phyloP scores from a whole-genome alignment of 2,888 invertebrate species.

The Choreutis nemorana region DNA sequence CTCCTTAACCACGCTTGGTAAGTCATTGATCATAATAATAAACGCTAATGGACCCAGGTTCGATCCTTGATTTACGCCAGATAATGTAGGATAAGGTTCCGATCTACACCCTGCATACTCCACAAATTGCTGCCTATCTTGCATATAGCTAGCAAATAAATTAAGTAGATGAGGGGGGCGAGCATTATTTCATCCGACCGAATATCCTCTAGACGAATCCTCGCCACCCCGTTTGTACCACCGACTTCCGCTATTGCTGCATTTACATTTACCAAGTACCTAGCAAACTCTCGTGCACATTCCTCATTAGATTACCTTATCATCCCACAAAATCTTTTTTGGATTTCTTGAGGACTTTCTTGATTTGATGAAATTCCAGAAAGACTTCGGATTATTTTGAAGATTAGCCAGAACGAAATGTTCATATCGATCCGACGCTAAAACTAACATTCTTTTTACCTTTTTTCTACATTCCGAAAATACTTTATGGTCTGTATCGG shows the following conservation, averaged over 20 bases:
- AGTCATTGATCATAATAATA: slow-evolving; percentile 7
- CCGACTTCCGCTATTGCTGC: background rate
- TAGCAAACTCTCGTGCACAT: slow-evolving; percentile 2
- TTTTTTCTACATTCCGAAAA: too few relatives aligned
- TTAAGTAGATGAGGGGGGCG: background rate
- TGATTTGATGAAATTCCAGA: too few relatives aligned
- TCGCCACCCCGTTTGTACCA: background rate
- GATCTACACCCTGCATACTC: slow-evolving; percentile 3
- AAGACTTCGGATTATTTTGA: too few relatives aligned
- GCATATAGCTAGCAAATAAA: slow-evolving; percentile 5
- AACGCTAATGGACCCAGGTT: slow-evolving; percentile 6
- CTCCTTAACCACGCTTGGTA: slow-evolving; percentile 5
- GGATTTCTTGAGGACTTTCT: too few relatives aligned
- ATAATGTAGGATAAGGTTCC: slow-evolving; percentile 3
- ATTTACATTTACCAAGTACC: background rate
- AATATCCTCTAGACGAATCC: background rate
- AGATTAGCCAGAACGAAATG: too few relatives aligned
- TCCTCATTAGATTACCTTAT: background rate
- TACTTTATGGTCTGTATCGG: too few relatives aligned
- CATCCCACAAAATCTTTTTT: slow-evolving; percentile 1
- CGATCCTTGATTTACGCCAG: slow-evolving; percentile 7
- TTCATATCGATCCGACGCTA: too few relatives aligned
- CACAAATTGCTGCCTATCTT: slow-evolving; percentile 5
- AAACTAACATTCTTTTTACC: too few relatives aligned
- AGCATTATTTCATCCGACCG: background rate